These are phyloP conservation scores for Brevimyrus niger DNA, from an alignment of 2,113 vertebrate genomes.

Conservation along the genomic window DNA sequence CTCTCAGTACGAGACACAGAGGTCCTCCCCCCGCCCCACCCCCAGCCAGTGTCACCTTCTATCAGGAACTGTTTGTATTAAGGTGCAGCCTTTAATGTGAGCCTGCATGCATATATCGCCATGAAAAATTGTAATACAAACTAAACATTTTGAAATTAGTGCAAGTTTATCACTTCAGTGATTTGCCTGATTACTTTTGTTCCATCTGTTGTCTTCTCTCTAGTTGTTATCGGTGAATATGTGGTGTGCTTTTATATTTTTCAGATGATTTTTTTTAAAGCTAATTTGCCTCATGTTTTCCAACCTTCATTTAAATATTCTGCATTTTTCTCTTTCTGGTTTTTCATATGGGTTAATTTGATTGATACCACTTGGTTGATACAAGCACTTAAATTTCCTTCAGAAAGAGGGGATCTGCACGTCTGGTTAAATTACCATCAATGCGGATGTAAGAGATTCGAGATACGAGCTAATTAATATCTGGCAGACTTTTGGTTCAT, in stretches of 20 bases:
- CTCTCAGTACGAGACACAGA: not conserved
- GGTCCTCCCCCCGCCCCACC: not conserved
- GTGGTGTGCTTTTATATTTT: not conserved
- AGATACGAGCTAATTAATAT: slow-evolving; percentile 1
- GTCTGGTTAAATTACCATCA: not conserved
- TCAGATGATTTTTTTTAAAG: not conserved
- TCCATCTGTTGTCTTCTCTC: not conserved
- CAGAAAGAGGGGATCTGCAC: too few relatives aligned
- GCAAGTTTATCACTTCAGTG: slow-evolving; percentile 4
- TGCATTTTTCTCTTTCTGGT: not conserved
- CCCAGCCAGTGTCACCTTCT: not conserved
- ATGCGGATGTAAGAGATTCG: not conserved
- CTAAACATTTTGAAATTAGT: not conserved
- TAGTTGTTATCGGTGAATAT: not conserved
- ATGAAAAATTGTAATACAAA: not conserved
- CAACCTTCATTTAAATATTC: not conserved
- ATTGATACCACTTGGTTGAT: not conserved
- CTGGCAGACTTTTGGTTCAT: not conserved
- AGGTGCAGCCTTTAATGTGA: not conserved
- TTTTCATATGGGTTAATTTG: not conserved
- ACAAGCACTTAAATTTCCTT: not conserved
- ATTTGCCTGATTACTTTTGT: not conserved
- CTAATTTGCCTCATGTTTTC: not conserved
- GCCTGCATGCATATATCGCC: not conserved
- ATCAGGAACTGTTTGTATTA: not conserved